Evolutionary conservation across 2,888 invertebrate genomes (phyloP).

Genomic region (Idaea straminata): DNA sequence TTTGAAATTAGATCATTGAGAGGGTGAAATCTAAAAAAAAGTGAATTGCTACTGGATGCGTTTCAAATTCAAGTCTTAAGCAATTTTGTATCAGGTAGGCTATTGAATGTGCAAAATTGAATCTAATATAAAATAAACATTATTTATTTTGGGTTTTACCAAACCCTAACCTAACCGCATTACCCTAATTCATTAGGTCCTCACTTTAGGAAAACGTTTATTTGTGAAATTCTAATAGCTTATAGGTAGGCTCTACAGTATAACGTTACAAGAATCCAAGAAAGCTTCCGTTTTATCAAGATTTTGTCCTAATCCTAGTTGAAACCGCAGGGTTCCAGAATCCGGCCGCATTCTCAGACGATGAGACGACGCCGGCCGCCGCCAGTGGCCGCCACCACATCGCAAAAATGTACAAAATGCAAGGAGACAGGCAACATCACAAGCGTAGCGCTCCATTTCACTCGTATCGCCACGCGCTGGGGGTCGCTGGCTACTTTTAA

Average conservation of each 20-base stretch:
- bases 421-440: neutral
- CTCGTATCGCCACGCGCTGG: neutral
- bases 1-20: no score
- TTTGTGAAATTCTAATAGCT: no score
- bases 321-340: neutral
- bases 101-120: no score
- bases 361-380: neutral
- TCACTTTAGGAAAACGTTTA: no score
- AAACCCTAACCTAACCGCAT: no score
- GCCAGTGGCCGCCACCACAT: neutral
- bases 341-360: neutral
- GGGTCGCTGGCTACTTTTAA: neutral
- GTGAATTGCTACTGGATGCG: no score
- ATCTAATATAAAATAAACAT: no score
- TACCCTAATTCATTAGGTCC: no score
- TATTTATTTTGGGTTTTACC: no score
- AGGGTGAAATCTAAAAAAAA: no score
- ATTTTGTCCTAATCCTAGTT: neutral
- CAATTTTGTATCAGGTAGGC: no score
- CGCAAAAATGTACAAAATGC: neutral
- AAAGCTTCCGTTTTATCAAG: neutral
- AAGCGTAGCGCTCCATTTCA: neutral
- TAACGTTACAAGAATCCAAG: neutral
- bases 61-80: no score
- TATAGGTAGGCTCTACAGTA: neutral